Evolutionary conservation across 2,797 vertebrate species (phyloP), one percentile per base, ranked within the genome.

Genomic region (Leptoclinus maculatus): DNA sequence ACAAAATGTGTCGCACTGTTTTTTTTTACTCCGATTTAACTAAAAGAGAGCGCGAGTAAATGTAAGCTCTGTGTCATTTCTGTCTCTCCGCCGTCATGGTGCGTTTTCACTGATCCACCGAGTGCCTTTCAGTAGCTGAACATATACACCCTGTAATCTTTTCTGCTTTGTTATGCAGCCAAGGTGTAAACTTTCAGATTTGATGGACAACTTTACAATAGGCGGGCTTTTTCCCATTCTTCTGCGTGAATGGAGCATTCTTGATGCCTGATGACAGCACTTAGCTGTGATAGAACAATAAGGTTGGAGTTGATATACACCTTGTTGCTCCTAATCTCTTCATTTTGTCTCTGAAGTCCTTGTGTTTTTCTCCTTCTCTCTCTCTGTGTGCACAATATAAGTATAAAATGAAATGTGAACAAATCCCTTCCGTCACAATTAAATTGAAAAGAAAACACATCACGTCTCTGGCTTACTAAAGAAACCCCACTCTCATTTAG

Each of bases 61-160:
- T 62, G 66, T 63, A 73, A 78, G 82, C 83, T 66, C 9, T 43
- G 68, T 67, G 75, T 87, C 75, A 72, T 84, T 83, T 83, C 71
- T 72, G 76, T 74, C 73, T 76, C 74, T 74, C 62, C 74, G 70
- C 72, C 74, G 60, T 43, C 70, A 69, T 3, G 38, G 51, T 58
- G 71, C 69, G 12, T 80, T 87, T 71, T 64, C 67, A 58, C 71
- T 69, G 70, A 84, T 85, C 53, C 71, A 74, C 66, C 34, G 65
- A 80, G 58, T 66, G 76, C 70, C 75, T 70, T 85, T 84, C 79
- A 78, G 75, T 76, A 76, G 80, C 78, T 32, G 53, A 83, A 83
- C 74, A 83, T 62, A 64, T 66, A 82, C 66, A 83, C 77, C 74
- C 87, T 88, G 82, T 88, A 91, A 91, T 91, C 82, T 90, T 85